Base-by-base conservation (phyloP, 2,797 vertebrate genomes). In the Taenioides sp. region DNA sequence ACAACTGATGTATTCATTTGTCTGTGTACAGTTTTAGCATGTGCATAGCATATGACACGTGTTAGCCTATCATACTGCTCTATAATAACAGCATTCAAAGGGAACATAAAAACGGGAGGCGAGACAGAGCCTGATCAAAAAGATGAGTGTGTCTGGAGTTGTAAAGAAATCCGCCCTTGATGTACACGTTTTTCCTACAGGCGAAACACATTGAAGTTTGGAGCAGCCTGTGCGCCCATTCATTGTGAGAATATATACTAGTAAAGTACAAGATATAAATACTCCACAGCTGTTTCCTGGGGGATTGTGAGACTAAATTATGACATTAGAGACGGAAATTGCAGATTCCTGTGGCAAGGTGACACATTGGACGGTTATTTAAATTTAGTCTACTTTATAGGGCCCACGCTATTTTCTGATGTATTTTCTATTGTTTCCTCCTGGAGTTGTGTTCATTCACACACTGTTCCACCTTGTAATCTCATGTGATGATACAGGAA, bases 1-100 rank as follows among this genome's bases (percentile, higher is more conserved):
- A 54, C 69, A 82, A 64, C 71, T 17, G 11, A 75, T 73, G 70
- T 47, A 58, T 78, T 84, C 81, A 73, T 67, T 57, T 31, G 70
- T 43, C 71, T 54, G 69, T 40, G 34, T 71, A 49, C 64, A 52
- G 6, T 6, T 67, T 49, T 60, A 63, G 67, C 57, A 58, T 77
- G 70, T 77, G 55, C 63, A 31, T 74, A 63, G 80, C 25, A 52
- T 52, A 66, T 5, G 0, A 81, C 80, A 75, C 65, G 64, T 78
- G 76, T 77, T 74, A 71, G 65, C 65, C 25, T 62, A 63, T 74
- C 25, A 74, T 76, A 22, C 67, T 54, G 10, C 40, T 7, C 58
- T 69, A 34, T 73, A 59, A 75, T 57, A 55, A 40, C 63, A 81
- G 61, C 52, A 47, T 67, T 58, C 49, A 1, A 4, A 63, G 1